Conservation (phyloP, 2,797 vertebrate species). For the Pipistrellus nathusii region DNA sequence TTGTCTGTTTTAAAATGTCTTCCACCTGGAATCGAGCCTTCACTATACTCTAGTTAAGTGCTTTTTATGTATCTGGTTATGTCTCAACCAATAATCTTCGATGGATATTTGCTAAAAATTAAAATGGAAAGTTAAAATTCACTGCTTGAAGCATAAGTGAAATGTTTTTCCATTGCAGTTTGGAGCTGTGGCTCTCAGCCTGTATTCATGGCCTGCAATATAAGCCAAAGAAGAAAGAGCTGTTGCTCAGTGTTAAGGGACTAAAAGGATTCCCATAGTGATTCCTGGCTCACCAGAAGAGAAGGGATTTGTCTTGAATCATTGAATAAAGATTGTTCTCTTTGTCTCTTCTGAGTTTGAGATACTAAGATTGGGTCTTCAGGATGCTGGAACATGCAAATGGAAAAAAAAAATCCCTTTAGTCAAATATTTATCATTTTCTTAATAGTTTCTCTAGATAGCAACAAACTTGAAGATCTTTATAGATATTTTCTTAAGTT, state of each 20-base stretch:
- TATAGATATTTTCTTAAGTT: neutral
- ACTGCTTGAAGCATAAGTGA: neutral
- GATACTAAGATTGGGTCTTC: neutral
- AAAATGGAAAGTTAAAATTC: slow-evolving; percentile 50
- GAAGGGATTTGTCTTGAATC: neutral
- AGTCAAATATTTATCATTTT: neutral
- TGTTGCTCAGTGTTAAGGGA: neutral
- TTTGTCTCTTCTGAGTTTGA: neutral
- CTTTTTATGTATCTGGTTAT: neutral
- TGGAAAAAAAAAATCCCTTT: neutral
- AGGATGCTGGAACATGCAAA: neutral
- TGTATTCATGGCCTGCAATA: neutral
- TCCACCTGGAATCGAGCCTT: neutral
- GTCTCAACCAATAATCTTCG: neutral
- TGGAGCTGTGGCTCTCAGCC: neutral
- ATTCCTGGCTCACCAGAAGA: neutral
- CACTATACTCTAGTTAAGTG: neutral
- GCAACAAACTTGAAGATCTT: neutral
- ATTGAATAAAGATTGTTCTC: neutral
- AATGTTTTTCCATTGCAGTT: slow-evolving; percentile 4
- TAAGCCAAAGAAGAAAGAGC: neutral
- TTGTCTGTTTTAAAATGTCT: neutral
- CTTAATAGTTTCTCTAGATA: slow-evolving; percentile 14
- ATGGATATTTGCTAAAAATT: neutral
- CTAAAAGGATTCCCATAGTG: neutral